Evolutionary conservation across 2,888 invertebrate species (phyloP), one percentile per base, ranked within the genome.

Genomic region (Incurvaria masculella): DNA sequence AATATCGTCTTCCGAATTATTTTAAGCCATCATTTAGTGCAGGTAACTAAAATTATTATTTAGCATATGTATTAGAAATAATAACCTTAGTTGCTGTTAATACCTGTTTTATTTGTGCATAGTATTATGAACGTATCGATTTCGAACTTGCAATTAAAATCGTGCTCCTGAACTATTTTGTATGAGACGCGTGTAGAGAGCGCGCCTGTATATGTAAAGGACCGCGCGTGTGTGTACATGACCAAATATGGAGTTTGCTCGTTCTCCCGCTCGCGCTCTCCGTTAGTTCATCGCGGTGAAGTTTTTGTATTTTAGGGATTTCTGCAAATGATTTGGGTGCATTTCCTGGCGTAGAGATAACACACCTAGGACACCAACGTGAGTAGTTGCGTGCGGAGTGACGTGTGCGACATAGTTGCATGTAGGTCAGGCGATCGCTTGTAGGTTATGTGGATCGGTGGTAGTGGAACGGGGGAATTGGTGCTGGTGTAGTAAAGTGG

Each of bases 211-310:
- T 11, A n/a, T 8, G 33, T 11, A 3, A n/a, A 33, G 33, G n/a
- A n/a, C 33, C 11, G 14, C 33, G 33, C 14, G 33, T 33, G 33
- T 71, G 69, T 70, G 78, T 72, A 79, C 83, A 82, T 82, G 81
- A 81, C 83, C 83, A 83, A 84, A 83, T 84, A 84, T 83, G 83
- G 83, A 81, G 81, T 81, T 82, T 75, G 81, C 79, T 80, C 80
- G 81, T 80, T 80, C 80, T 80, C 79, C 79, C 76, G 74, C 75
- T 76, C 76, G 75, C 73, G 74, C 75, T 75, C 75, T 79, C 75
- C 76, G 69, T 68, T 76, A 73, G 74, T 67, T 73, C 74, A 72
- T 69, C 69, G 74, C 72, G 76, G 72, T 75, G 72, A 66, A 70
- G 72, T 75, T 73, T 70, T 68, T 53, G 64, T 63, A 62, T 60